Conservation (phyloP, 2,113 vertebrate genomes). For the Tinamus guttatus region DNA sequence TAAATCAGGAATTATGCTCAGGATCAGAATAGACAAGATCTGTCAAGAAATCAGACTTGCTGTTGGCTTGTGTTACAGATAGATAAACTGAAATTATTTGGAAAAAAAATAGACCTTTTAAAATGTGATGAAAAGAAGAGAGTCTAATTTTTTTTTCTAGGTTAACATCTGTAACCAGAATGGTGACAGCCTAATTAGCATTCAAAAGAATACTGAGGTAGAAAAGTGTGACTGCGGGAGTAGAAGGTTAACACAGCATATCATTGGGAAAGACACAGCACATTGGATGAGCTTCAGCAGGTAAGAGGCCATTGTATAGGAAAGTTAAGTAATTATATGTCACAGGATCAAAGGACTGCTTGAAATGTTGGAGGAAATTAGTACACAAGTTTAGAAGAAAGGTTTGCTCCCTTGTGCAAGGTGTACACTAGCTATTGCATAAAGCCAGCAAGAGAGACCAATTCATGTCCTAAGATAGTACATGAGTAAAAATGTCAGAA, state of each 20-base stretch:
- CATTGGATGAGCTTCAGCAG: slow-evolving; percentile 41
- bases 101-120: background rate
- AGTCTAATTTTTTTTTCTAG: background rate
- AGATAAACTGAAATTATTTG: background rate
- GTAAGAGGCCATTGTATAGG: background rate
- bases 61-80: background rate
- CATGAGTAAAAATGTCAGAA: background rate
- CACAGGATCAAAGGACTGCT: slow-evolving; percentile 17
- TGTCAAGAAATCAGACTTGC: background rate
- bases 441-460: background rate
- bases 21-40: background rate
- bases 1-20: background rate
- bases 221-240: background rate
- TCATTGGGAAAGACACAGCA: background rate
- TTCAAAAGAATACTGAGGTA: background rate
- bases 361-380: slow-evolving; percentile 36
- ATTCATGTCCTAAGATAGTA: background rate
- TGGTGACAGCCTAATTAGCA: slow-evolving; percentile 17
- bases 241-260: slow-evolving; percentile 41
- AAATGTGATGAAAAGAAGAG: background rate
- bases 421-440: rapidly evolving
- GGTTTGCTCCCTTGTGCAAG: background rate
- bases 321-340: slow-evolving; percentile 22
- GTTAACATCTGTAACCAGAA: background rate
- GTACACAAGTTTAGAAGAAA: slow-evolving; percentile 3